Conservation (phyloP, 2,797 vertebrate genomes). For the Fistularia tabacaria region DNA sequence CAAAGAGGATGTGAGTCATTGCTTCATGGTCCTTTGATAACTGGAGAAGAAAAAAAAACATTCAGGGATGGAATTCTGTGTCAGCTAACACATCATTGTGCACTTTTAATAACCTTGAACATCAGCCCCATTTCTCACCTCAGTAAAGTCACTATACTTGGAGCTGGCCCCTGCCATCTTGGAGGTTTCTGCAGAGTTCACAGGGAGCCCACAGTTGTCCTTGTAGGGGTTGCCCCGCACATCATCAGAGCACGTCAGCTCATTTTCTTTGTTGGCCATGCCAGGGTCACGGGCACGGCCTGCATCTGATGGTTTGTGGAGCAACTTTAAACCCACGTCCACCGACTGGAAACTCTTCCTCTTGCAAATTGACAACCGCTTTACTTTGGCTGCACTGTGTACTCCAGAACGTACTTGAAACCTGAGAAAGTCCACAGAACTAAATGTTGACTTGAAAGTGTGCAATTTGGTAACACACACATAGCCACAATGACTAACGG, state of each 20-base stretch:
- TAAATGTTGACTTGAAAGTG: not conserved
- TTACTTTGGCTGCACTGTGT: slow-evolving; percentile 75
- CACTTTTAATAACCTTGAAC: not conserved
- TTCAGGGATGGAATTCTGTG: slow-evolving; percentile 8
- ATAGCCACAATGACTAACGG: not conserved
- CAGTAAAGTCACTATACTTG: slow-evolving; percentile 89
- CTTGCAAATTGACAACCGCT: slow-evolving; percentile 79
- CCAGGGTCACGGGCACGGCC: slow-evolving; percentile 85
- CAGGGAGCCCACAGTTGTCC: slow-evolving; percentile 65
- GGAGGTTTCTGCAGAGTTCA: slow-evolving; percentile 78
- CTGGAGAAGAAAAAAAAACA: slow-evolving; percentile 56
- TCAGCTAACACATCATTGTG: not conserved
- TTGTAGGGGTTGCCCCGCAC: slow-evolving; percentile 63
- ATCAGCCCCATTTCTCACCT: slow-evolving; percentile 71
- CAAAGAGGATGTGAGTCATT: slow-evolving; percentile 92
- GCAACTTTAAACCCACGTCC: slow-evolving; percentile 78
- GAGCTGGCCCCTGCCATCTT: slow-evolving; percentile 89
- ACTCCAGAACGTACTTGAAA: slow-evolving; percentile 80
- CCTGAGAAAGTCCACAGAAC: slow-evolving; percentile 64
- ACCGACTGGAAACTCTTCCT: slow-evolving; percentile 78
- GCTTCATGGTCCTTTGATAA: slow-evolving; percentile 95
- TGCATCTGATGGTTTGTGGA: slow-evolving; percentile 76
- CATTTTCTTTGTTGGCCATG: slow-evolving; percentile 99
- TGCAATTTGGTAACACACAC: not conserved
- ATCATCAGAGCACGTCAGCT: slow-evolving; percentile 86